Conservation (phyloP, 2,888 invertebrate species). For the Helicoverpa assulta region DNA sequence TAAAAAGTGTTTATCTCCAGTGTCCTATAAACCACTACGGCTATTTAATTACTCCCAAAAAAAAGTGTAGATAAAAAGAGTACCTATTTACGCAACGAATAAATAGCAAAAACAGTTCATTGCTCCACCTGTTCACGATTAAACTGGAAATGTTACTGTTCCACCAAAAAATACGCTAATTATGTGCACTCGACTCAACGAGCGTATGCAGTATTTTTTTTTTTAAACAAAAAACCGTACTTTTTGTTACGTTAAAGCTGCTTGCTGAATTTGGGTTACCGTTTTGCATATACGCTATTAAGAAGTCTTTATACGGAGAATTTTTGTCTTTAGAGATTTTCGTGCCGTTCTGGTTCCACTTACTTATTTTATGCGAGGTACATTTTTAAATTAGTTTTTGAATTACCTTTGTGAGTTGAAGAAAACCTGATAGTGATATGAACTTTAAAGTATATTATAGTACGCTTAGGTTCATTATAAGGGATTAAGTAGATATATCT, state of each 20-base stretch:
- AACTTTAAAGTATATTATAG: too few species aligned
- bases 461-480: too few species aligned
- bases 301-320: constrained; percentile 39
- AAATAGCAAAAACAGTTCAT: constrained; percentile 21
- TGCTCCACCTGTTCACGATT: constrained; percentile 25
- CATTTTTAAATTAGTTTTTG: background rate
- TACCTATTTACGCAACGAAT: constrained; percentile 33
- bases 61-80: constrained; percentile 18
- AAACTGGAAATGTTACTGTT: constrained; percentile 45
- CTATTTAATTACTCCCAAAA: background rate
- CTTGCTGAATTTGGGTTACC: constrained; percentile 59
- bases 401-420: too few species aligned
- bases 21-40: background rate
- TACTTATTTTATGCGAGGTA: background rate
- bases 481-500: too few species aligned
- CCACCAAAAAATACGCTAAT: constrained; percentile 58
- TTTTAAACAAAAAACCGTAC: constrained; percentile 37
- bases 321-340: constrained; percentile 25
- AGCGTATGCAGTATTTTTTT: constrained; percentile 46
- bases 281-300: constrained; percentile 55
- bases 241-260: constrained; percentile 45
- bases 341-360: background rate
- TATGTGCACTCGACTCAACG: constrained; percentile 61
- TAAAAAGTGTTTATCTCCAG: too few species aligned
- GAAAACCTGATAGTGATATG: too few species aligned